Conservation (phyloP, 2,797 vertebrate genomes). For the Anabacerthia variegaticeps region DNA sequence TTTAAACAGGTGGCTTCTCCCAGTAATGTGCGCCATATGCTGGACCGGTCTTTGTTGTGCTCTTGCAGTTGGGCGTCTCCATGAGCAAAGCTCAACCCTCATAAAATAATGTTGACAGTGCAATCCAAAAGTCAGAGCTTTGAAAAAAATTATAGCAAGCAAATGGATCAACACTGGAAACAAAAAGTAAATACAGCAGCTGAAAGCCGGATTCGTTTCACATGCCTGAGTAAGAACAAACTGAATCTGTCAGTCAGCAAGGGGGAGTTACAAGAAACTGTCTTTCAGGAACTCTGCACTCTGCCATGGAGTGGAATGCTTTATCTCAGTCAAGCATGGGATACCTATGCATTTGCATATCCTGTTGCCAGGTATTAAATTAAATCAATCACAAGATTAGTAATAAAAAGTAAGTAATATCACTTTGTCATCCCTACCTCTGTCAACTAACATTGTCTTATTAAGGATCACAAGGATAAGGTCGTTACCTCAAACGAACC, state of each 20-base stretch:
- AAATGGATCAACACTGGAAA: background rate
- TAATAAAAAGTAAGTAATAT: background rate
- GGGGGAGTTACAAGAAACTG: background rate
- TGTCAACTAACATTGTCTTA: background rate
- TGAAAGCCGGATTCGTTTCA: background rate
- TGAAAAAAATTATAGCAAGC: background rate
- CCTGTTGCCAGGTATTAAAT: background rate
- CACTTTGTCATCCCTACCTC: background rate
- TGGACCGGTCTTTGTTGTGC: background rate
- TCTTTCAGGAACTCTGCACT: background rate
- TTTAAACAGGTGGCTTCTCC: slow-evolving; percentile 46
- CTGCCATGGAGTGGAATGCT: background rate
- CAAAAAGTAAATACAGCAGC: background rate
- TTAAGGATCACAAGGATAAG: background rate
- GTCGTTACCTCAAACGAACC: background rate
- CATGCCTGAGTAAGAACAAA: slow-evolving; percentile 28
- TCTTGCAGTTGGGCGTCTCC: background rate
- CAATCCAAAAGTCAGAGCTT: background rate
- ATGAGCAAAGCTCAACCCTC: background rate
- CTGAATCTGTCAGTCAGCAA: slow-evolving; percentile 38
- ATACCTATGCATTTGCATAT: background rate
- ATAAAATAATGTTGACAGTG: background rate
- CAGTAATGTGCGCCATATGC: background rate
- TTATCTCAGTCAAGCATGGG: background rate
- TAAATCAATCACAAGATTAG: background rate